Conservation (phyloP, 2,113 vertebrate species). For the Vombatus ursinus region DNA sequence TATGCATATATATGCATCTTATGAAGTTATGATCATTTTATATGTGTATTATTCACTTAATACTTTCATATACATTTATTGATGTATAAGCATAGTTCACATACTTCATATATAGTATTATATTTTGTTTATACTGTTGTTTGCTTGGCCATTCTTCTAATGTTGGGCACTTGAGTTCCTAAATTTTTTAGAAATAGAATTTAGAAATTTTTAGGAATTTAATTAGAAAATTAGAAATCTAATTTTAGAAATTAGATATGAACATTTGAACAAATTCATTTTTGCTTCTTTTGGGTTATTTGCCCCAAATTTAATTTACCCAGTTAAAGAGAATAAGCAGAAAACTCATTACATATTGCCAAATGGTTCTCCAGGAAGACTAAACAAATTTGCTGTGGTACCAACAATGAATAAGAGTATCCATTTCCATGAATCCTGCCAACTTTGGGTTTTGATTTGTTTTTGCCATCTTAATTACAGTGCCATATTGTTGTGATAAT, state of each 20-base stretch:
- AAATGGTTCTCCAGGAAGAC: not conserved
- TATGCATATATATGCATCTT: not conserved
- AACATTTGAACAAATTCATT: not conserved
- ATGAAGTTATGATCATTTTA: not conserved
- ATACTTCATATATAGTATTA: not conserved
- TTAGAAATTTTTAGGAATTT: too few species aligned
- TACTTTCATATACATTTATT: not conserved
- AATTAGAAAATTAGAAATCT: too few species aligned
- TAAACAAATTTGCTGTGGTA: not conserved
- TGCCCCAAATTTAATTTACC: not conserved
- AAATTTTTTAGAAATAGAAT: not conserved
- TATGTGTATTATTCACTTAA: not conserved
- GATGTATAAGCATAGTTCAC: not conserved
- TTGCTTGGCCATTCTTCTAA: not conserved
- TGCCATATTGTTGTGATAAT: not conserved
- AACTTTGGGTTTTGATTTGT: not conserved
- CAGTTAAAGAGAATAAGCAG: not conserved
- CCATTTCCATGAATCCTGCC: not conserved
- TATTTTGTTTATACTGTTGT: not conserved
- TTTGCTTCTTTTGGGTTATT: not conserved
- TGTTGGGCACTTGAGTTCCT: not conserved
- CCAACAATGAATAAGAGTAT: not conserved
- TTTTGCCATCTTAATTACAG: not conserved
- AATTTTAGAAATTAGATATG: not conserved
- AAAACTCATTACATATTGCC: not conserved